A percentile compares a stretch with the other conserved stretches of the same genome.
Conservation (phyloP, 2,888 invertebrate species). For the Phorcus lineatus region DNA sequence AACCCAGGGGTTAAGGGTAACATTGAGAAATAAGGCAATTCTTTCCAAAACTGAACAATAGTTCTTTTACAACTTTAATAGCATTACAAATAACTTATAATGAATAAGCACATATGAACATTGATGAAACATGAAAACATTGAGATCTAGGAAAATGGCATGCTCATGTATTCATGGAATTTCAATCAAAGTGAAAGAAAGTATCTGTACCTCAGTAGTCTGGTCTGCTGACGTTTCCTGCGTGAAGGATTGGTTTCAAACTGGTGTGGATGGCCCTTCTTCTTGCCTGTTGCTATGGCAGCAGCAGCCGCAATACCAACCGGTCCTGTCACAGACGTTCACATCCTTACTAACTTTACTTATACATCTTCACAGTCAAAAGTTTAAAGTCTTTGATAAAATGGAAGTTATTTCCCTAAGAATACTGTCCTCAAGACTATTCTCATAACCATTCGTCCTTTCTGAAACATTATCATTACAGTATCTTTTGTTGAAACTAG, state of each 20-base stretch:
- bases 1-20: too few species aligned
- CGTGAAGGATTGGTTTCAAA: conserved; percentile 98
- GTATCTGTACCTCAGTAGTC: conserved; percentile 80
- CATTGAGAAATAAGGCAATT: too few species aligned
- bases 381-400: neutral
- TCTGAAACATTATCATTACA: too few species aligned
- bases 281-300: conserved; percentile 94
- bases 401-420: neutral
- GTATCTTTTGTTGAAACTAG: too few species aligned
- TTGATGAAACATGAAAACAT: too few species aligned
- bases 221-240: conserved; percentile 94
- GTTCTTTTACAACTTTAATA: too few species aligned
- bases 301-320: conserved; percentile 97
- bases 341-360: too few species aligned
- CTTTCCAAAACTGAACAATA: too few species aligned
- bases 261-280: conserved; percentile 94
- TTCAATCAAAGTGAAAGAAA: neutral
- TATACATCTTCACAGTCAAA: too few species aligned
- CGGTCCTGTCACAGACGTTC: conserved; percentile 81
- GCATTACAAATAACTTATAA: too few species aligned
- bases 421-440: neutral
- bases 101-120: too few species aligned
- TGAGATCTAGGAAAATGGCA: neutral
- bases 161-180: neutral
- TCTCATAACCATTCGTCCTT: neutral